These are phyloP conservation scores for Leucoma salicis DNA, from an alignment of 2,888 invertebrate species.

Conservation along the genomic window DNA sequence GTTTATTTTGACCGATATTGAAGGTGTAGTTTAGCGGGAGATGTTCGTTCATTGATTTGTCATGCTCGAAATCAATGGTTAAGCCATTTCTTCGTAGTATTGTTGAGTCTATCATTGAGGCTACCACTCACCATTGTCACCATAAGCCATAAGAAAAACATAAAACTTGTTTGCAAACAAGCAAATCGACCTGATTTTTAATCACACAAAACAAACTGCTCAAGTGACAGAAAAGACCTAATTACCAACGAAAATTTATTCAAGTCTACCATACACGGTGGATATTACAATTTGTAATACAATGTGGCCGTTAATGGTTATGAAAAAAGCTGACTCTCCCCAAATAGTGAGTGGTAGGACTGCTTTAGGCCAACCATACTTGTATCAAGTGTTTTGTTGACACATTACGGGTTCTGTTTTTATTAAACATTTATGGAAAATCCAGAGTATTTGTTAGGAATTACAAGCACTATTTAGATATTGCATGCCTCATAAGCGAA, in stretches of 20 bases:
- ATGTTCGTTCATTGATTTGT: too few species aligned
- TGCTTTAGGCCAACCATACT: conserved; percentile 34
- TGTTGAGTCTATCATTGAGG: too few species aligned
- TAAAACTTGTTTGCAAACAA: too few species aligned
- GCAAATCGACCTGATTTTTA: too few species aligned
- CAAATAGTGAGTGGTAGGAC: conserved; percentile 38
- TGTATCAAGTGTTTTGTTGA: conserved; percentile 9
- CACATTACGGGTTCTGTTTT: conserved; percentile 13
- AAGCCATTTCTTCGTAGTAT: too few species aligned
- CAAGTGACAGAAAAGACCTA: background rate
- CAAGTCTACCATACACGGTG: conserved; percentile 42
- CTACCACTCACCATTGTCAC: too few species aligned
- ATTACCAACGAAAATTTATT: conserved; percentile 22
- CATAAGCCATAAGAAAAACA: too few species aligned
- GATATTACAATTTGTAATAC: conserved; percentile 77
- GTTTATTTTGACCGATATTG: too few species aligned
- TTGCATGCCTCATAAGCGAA: too few species aligned
- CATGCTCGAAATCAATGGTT: too few species aligned
- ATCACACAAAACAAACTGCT: background rate
- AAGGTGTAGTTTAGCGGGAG: too few species aligned
- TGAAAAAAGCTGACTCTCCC: conserved; percentile 58
- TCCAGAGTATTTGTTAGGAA: conserved; percentile 29
- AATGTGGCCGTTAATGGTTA: conserved; percentile 38
- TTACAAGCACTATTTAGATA: too few species aligned
- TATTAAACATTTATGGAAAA: conserved; percentile 25